These are phyloP conservation scores for Oreochromis grahami DNA, from an alignment of 2,797 vertebrate species.

Conservation along the genomic window DNA sequence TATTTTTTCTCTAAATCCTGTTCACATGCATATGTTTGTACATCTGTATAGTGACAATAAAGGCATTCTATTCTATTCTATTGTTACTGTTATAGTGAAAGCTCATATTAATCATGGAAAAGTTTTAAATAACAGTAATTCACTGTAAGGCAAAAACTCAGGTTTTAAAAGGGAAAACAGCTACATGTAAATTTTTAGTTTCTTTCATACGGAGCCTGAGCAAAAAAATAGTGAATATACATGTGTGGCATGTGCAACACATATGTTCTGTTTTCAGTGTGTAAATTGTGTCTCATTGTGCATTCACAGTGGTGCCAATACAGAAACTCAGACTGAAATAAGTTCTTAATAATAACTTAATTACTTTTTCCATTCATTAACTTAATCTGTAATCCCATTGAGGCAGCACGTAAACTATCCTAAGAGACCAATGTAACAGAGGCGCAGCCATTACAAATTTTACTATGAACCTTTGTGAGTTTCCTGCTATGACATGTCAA, in stretches of 20 bases:
- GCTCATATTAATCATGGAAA: not conserved
- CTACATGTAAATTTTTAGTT: not conserved
- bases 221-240: not conserved
- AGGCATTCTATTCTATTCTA: not conserved
- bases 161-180: not conserved
- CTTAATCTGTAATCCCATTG: not conserved
- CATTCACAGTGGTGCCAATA: not conserved
- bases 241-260: not conserved
- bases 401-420: not conserved
- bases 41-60: not conserved
- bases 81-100: not conserved
- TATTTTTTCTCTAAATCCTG: not conserved
- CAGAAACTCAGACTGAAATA: not conserved
- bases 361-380: not conserved
- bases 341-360: not conserved
- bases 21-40: no score
- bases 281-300: not conserved
- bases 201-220: accelerated
- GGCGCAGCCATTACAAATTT: not conserved
- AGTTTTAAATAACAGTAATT: not conserved
- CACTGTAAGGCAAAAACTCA: not conserved
- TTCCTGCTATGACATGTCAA: not conserved
- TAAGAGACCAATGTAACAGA: not conserved
- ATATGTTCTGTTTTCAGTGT: not conserved
- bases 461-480: not conserved